Base-by-base conservation (phyloP, 1,140 invertebrate species). In the Anastrepha ludens region DNA sequence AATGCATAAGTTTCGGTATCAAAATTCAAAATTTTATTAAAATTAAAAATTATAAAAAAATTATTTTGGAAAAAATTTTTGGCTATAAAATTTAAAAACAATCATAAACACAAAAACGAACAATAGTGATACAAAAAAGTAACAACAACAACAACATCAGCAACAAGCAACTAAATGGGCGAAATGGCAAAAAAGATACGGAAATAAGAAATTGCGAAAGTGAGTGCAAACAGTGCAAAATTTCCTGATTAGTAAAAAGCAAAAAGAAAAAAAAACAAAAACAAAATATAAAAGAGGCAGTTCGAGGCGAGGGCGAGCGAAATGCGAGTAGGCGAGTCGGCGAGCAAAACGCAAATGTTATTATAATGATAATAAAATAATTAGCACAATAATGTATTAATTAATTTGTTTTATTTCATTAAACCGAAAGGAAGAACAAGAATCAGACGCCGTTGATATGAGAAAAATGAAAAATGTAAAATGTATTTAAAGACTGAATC, bases 81-180 rank as follows among this genome's bases (percentile, higher is more conserved):
- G 70, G 70, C 70, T 81, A 87, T 87, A 87, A 81, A 74, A 70
- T 87, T 87, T 78, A 70, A 74, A 87, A 50, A 29, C 62, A 87
- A 87, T 64, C 15, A 81, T 11, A 87, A 62, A 50, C 44, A 85
- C 50, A 44, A 86, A 62, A 86, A 29, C 59, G 17, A 64, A 39
- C 39, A 86, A 86, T 62, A 62, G 58, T 60, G 58, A 65, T 65
- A 65, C 13, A 50, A 20, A 67, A 55, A 41, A 62, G 50, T 5
- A 60, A 86, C 17, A 86, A 41, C n/a, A 60, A 86, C 70, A 78
- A 55, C 50, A 29, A 13, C 29, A 86, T 60, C 65, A 86, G 13
- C 47, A 59, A 59, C 85, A 29, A n/a, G 39, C 29, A 29, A 41
- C 13, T 7, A 44, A 81, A 81, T 81, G 74, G 74, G 74, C 74